Base-by-base conservation (phyloP, 2,797 vertebrate species). In the Eulemur mongoz region DNA sequence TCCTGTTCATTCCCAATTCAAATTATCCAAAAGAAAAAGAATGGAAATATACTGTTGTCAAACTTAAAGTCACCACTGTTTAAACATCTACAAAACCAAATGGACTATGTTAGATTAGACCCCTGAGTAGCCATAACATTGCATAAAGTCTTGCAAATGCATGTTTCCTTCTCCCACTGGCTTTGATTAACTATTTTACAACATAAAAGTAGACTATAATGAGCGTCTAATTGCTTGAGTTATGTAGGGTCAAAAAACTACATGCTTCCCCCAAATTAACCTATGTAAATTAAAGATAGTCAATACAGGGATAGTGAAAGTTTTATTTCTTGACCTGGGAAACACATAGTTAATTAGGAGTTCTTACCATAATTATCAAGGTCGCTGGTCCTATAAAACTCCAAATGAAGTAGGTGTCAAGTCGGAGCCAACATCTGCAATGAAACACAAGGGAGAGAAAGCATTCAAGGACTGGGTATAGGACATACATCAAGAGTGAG, bases 371-470 rank as follows among this genome's bases (percentile, higher is more conserved):
- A 99, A 99, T 99, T 99, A 99, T 99, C 99, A 99, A 99, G 98
- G 99, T 99, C 96, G 99, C 99, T 0, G 99, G 99, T 98, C 99
- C 99, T 99, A 99, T 99, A 99, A 99, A 99, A 98, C 99, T 99
- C 99, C 99, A 99, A 98, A 99, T 99, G 99, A 99, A 99, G 98
- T 99, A 99, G 95, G 99, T 99, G 99, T 99, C 99, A 98, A 99
- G 99, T 97, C 99, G 99, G 89, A 99, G 99, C 99, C 99, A 99
- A 98, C 99, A 99, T 98, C 99, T 99, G 99, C 98, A 99, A 98
- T 95, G 98, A 98, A 98, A 98, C 97, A 98, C 98, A 98, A 98
- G 97, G 96, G 96, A 97, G 95, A 98, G 91, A 95, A 98, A 81
- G 98, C 95, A 98, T 98, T 99, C 98, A 99, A 98, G 97, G 97